Conservation (phyloP, 1,140 invertebrate genomes). For the Drosophila mauritiana region DNA sequence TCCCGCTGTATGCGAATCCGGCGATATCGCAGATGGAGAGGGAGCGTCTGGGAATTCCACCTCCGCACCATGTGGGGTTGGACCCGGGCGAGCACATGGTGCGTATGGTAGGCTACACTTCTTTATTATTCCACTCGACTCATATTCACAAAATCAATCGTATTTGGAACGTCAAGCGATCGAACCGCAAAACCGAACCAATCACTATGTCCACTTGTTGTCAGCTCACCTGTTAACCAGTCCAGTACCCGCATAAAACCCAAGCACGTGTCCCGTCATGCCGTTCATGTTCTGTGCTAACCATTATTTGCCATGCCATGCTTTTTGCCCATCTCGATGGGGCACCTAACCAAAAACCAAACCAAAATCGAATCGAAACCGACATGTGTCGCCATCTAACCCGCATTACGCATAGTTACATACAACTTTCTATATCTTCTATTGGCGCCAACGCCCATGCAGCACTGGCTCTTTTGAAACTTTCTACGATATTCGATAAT, state of each 20-base stretch:
- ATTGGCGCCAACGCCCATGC: conserved; percentile 47
- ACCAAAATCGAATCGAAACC: conserved; percentile 22
- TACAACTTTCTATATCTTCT: conserved; percentile 51
- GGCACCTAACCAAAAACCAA: conserved; percentile 41
- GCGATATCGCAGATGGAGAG: conserved; percentile 93
- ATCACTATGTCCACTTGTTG: conserved; percentile 66
- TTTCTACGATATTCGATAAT: conserved; percentile 84
- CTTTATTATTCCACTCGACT: conserved; percentile 84
- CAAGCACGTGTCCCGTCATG: conserved; percentile 48
- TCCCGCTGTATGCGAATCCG: conserved; percentile 87
- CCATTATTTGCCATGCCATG: conserved; percentile 52
- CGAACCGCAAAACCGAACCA: conserved; percentile 61
- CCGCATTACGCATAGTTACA: conserved; percentile 46
- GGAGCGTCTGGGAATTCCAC: conserved; percentile 92
- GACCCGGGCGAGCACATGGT: conserved; percentile 87
- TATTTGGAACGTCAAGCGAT: conserved; percentile 79
- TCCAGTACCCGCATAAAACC: conserved; percentile 39
- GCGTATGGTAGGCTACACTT: conserved; percentile 85
- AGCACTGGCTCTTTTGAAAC: conserved; percentile 82
- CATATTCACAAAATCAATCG: conserved; percentile 84
- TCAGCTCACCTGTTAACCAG: conserved; percentile 48
- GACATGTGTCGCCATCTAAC: conserved; percentile 47
- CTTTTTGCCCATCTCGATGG: conserved; percentile 18
- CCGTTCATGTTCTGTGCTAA: conserved; percentile 55
- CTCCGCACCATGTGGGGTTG: conserved; percentile 87